phyloP scores from a whole-genome alignment of 2,888 invertebrate genomes.

The Acleris holmiana region DNA sequence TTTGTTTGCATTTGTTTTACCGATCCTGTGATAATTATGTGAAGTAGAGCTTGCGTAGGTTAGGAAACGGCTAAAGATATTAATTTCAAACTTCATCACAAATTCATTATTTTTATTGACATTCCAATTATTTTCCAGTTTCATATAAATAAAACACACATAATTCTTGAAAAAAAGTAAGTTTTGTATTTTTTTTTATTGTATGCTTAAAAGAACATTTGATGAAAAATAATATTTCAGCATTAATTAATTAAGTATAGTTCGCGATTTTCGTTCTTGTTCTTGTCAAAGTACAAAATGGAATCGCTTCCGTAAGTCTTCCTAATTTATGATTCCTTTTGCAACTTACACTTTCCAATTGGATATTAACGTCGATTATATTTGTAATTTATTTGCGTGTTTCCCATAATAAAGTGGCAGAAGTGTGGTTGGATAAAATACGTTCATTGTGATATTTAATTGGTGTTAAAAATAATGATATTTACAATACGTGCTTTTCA shows the following conservation, averaged over 20 bases:
- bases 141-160: neutral
- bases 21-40: slow-evolving; percentile 76
- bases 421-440: slow-evolving; percentile 15
- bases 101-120: slow-evolving; percentile 33
- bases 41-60: slow-evolving; percentile 62
- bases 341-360: slow-evolving; percentile 35
- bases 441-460: slow-evolving; percentile 30
- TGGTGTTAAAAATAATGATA: slow-evolving; percentile 16
- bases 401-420: slow-evolving; percentile 8
- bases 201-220: too few species aligned
- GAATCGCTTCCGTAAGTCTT: slow-evolving; percentile 45
- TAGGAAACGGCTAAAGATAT: slow-evolving; percentile 38
- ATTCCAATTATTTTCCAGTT: slow-evolving; percentile 41
- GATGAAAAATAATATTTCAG: too few species aligned
- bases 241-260: neutral
- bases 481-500: slow-evolving; percentile 12
- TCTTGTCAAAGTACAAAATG: slow-evolving; percentile 16
- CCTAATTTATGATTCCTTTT: slow-evolving; percentile 39
- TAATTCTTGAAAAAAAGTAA: too few species aligned
- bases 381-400: slow-evolving; percentile 27
- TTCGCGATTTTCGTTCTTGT: neutral
- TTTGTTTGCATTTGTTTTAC: slow-evolving; percentile 73
- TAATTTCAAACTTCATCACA: slow-evolving; percentile 11
- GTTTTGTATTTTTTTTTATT: too few species aligned
- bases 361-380: slow-evolving; percentile 12